A percentile compares a stretch with the other conserved stretches of the same genome.
Evolutionary conservation across 2,888 invertebrate genomes (phyloP).

Genomic region (Yponomeuta evonymella): DNA sequence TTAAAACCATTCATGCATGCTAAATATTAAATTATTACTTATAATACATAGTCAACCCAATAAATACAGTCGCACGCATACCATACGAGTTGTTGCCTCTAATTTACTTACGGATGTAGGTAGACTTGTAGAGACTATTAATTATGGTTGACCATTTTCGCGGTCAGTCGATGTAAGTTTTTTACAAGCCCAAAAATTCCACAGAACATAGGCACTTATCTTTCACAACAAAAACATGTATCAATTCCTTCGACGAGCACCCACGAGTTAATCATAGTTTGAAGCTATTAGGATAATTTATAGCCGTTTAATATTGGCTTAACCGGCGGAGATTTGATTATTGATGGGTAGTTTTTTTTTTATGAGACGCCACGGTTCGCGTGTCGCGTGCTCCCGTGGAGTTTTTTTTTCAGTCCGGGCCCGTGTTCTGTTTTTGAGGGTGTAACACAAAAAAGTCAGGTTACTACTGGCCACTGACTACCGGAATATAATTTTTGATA

Average conservation of each 20-base stretch:
- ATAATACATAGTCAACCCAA: background rate
- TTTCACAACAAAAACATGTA: constrained; percentile 11
- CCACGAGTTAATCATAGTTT: constrained; percentile 51
- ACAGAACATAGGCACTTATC: background rate
- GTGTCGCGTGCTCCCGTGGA: constrained; percentile 68
- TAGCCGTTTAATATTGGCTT: constrained; percentile 66
- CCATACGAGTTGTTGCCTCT: background rate
- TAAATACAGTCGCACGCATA: background rate
- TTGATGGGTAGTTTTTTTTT: constrained; percentile 48
- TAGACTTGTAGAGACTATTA: background rate
- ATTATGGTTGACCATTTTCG: constrained; percentile 17
- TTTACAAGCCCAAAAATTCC: constrained; percentile 14
- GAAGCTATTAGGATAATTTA: constrained; percentile 72
- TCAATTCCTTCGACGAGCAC: constrained; percentile 26
- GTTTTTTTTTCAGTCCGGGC: constrained; percentile 53
- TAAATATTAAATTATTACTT: background rate
- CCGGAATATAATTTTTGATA: constrained; percentile 74
- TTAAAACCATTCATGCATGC: background rate
- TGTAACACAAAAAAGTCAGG: constrained; percentile 57
- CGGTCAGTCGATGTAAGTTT: constrained; percentile 31
- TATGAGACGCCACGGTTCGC: constrained; percentile 54
- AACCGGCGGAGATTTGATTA: constrained; percentile 65
- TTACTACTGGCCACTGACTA: constrained; percentile 64
- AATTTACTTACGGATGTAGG: background rate
- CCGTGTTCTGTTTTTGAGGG: constrained; percentile 37